A percentile compares a stretch with the other conserved stretches of the same genome.
These are phyloP conservation scores for Leuctra nigra DNA, from an alignment of 2,888 invertebrate species.

Conservation along the genomic window DNA sequence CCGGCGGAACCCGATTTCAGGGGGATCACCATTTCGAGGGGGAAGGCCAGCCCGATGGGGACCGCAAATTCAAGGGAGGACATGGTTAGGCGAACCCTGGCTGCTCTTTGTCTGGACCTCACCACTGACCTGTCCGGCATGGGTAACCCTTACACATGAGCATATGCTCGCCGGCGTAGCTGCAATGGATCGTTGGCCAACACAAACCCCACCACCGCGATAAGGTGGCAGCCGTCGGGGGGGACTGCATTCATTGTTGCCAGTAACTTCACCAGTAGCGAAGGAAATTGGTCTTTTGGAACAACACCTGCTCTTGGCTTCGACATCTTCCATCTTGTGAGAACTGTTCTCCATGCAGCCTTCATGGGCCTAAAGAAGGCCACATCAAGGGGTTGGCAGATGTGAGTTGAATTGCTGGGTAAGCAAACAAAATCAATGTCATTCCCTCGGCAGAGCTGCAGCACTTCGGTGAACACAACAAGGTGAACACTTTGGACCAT, in stretches of 20 bases:
- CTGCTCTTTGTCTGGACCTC: too few species aligned
- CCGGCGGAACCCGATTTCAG: too few species aligned
- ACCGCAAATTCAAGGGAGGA: too few species aligned
- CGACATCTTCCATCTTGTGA: conserved; percentile 25
- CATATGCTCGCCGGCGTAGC: too few species aligned
- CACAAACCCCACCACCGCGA: too few species aligned
- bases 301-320: conserved; percentile 17
- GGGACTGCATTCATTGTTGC: neutral
- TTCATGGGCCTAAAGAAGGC: conserved; percentile 30
- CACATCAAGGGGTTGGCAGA: conserved; percentile 29
- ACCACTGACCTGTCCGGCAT: too few species aligned
- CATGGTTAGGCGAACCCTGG: too few species aligned
- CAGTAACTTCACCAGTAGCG: neutral
- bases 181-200: too few species aligned
- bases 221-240: too few species aligned
- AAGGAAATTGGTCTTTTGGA: conserved; percentile 15
- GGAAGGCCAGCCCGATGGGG: too few species aligned
- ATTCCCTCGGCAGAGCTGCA: conserved; percentile 34
- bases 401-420: conserved; percentile 32
- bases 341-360: conserved; percentile 24
- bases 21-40: too few species aligned
- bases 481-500: conserved; percentile 20
- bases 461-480: conserved; percentile 29
- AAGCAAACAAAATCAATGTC: conserved; percentile 36
- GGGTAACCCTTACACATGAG: too few species aligned